Evolutionary conservation across 1,140 invertebrate genomes (phyloP).

Genomic region (Conus ventricosus): DNA sequence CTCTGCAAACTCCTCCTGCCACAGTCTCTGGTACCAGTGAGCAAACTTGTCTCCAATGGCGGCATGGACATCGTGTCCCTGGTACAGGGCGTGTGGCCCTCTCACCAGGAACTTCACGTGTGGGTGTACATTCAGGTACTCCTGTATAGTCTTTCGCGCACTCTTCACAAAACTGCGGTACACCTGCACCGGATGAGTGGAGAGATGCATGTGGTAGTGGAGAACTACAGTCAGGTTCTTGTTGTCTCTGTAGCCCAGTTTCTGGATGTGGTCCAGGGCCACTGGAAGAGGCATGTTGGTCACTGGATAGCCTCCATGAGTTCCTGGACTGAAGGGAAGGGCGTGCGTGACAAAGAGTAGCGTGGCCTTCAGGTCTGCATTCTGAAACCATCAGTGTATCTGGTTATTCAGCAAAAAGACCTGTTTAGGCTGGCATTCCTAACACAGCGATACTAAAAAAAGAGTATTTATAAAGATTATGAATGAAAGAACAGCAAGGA

Average conservation of each 20-base stretch:
- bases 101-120: background rate
- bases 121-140: background rate
- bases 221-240: background rate
- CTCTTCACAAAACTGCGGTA: background rate
- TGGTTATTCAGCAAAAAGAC: too few species aligned
- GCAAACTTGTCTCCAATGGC: background rate
- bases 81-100: constrained; percentile 27
- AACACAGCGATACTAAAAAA: background rate
- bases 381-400: background rate
- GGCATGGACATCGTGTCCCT: background rate
- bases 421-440: too few species aligned
- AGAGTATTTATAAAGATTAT: background rate
- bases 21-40: background rate
- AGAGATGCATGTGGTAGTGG: constrained; percentile 12
- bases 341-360: background rate
- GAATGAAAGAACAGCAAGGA: too few species aligned
- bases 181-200: background rate
- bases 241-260: background rate
- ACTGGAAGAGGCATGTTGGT: background rate
- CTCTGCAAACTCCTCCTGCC: constrained; percentile 15
- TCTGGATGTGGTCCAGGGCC: background rate
- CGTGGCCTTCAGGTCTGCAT: background rate
- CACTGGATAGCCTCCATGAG: too few species aligned
- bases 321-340: background rate
- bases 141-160: background rate